A percentile compares a stretch with the other conserved stretches of the same genome.
phyloP scores from a whole-genome alignment of 64 coral and sea anemone species.

The Actinia tenebrosa region DNA sequence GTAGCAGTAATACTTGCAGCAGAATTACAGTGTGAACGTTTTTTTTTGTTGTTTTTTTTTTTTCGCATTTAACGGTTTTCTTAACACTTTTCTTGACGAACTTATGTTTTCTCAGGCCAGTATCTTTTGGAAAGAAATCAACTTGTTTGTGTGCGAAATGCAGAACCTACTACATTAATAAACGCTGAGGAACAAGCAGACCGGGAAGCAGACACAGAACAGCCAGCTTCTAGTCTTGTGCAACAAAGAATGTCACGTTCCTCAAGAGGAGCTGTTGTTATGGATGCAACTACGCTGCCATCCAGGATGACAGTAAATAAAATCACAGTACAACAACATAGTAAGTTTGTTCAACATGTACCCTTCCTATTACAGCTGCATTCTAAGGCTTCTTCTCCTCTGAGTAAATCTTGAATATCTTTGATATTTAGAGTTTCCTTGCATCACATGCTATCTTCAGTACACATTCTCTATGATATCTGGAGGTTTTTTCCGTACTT shows the following conservation, averaged over 20 bases:
- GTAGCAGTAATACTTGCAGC: background rate
- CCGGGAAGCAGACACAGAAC: background rate
- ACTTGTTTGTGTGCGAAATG: conserved; percentile 45
- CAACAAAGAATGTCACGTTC: background rate
- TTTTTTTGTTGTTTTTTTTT: too few species aligned
- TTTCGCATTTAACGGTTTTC: background rate
- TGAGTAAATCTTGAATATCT: too few species aligned
- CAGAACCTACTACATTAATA: background rate
- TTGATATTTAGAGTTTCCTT: too few species aligned
- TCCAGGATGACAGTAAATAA: conserved; percentile 58
- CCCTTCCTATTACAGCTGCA: too few species aligned
- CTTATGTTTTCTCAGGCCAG: conserved; percentile 43
- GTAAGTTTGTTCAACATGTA: background rate
- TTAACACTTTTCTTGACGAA: background rate
- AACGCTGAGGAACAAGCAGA: background rate
- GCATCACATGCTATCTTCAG: too few species aligned
- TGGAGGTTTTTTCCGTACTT: too few species aligned
- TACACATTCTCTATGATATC: too few species aligned
- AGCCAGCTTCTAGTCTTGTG: background rate
- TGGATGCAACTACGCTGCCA: background rate
- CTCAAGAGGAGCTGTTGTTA: conserved; percentile 12
- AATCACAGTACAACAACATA: conserved; percentile 36
- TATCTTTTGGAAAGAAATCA: conserved; percentile 61
- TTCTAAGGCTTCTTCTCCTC: too few species aligned
- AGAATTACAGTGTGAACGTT: too few species aligned